Conservation (phyloP, 1,140 invertebrate species). For the Hylaeus anthracinus region DNA sequence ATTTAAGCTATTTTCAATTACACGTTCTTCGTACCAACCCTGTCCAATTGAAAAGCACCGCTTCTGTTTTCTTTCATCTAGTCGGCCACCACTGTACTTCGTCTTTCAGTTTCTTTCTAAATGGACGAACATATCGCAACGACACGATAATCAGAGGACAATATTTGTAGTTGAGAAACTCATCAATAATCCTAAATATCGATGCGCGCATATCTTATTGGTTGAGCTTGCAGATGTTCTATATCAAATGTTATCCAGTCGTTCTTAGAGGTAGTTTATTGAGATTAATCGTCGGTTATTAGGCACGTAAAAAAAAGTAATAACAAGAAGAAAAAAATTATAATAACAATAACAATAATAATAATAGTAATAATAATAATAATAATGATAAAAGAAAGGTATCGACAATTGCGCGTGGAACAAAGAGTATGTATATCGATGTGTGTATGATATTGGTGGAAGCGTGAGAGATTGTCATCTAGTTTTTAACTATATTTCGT, state of each 20-base stretch:
- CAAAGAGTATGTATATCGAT: neutral
- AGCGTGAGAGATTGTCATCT: slow-evolving; percentile 5
- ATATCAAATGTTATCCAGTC: slow-evolving; percentile 69
- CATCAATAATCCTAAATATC: slow-evolving; percentile 26
- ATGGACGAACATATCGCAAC: slow-evolving; percentile 3
- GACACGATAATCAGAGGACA: slow-evolving; percentile 51
- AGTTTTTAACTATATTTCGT: slow-evolving; percentile 24
- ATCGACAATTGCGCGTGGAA: slow-evolving; percentile 15
- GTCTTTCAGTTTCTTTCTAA: neutral
- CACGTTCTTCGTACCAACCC: too few species aligned
- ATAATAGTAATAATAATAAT: too few species aligned
- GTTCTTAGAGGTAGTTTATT: slow-evolving; percentile 40
- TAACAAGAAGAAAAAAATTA: too few species aligned
- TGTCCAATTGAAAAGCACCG: too few species aligned
- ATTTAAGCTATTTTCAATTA: too few species aligned
- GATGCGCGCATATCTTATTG: slow-evolving; percentile 64
- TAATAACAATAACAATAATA: too few species aligned
- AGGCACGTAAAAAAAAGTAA: slow-evolving; percentile 13
- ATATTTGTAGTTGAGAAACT: slow-evolving; percentile 43
- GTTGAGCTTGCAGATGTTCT: slow-evolving; percentile 69
- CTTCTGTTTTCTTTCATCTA: too few species aligned
- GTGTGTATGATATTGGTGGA: slow-evolving; percentile 6
- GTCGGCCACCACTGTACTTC: too few species aligned
- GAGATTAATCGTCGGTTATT: slow-evolving; percentile 41
- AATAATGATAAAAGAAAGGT: neutral